These are phyloP conservation scores for Chaenogobius annularis DNA, from an alignment of 2,113 vertebrate species.

Conservation along the genomic window DNA sequence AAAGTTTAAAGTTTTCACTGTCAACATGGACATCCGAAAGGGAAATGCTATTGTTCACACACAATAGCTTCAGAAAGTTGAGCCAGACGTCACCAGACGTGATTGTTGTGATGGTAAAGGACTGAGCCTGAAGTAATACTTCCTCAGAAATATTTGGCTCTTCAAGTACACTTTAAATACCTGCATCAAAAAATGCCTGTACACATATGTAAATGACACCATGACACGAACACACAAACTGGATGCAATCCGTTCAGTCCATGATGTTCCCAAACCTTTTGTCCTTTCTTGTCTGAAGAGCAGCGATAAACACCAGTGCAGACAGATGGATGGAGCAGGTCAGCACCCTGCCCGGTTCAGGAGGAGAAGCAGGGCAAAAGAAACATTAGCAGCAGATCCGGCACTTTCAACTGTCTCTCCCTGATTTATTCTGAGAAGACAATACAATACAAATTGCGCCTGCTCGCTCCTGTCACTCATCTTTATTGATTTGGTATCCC, in stretches of 20 bases:
- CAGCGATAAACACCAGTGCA: conserved; percentile 6
- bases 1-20: no score
- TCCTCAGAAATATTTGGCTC: background rate
- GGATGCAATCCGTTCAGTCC: background rate
- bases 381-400: conserved; percentile 33
- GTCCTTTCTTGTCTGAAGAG: conserved; percentile 6
- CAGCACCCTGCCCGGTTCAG: conserved; percentile 23
- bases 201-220: background rate
- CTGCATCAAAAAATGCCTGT: background rate
- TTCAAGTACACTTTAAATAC: background rate
- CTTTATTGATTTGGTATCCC: conserved; percentile 74
- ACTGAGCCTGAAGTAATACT: no score
- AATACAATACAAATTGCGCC: conserved; percentile 53
- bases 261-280: background rate
- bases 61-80: no score
- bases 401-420: conserved; percentile 54
- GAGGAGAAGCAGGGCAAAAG: conserved; percentile 21
- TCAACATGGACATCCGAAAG: no score
- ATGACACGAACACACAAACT: background rate
- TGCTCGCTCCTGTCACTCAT: conserved; percentile 65
- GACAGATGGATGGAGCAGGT: conserved; percentile 29
- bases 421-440: conserved; percentile 64
- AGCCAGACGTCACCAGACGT: no score
- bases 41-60: no score
- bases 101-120: no score